Conservation (phyloP, 2,797 vertebrate genomes). For the Sylvia borin region DNA sequence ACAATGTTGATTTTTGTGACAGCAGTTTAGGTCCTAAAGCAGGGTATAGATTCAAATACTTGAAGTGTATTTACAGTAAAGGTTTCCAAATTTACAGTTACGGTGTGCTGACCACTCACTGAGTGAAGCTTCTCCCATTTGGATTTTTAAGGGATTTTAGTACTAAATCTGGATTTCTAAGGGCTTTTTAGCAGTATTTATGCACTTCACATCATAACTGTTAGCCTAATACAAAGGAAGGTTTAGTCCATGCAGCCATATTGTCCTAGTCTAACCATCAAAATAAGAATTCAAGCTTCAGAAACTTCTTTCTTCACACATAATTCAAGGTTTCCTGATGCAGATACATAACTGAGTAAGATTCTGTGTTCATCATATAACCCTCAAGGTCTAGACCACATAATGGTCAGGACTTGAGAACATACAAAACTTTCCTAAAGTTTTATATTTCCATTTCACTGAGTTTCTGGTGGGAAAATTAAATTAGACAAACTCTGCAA, state of each 20-base stretch:
- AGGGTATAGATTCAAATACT: constrained; percentile 28
- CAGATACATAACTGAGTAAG: neutral
- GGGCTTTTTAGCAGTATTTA: constrained; percentile 18
- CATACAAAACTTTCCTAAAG: neutral
- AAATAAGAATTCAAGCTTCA: neutral
- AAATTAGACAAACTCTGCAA: neutral
- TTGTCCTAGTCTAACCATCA: constrained; percentile 43
- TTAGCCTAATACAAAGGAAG: constrained; percentile 23
- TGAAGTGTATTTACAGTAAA: constrained; percentile 25
- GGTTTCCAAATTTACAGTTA: constrained; percentile 6
- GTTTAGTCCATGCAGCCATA: neutral
- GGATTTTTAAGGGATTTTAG: constrained; percentile 2
- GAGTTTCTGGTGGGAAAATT: neutral
- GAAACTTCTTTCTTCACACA: neutral
- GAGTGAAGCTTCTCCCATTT: neutral
- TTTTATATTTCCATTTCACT: neutral
- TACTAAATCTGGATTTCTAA: neutral
- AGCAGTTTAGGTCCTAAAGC: constrained; percentile 20
- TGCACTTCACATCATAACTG: neutral
- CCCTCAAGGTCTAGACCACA: neutral
- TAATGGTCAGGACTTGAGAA: neutral
- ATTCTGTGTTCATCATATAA: neutral
- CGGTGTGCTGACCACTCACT: neutral
- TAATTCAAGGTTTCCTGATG: neutral
- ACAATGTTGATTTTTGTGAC: constrained; percentile 25